Percentiles rank a stretch among this genome's conserved stretches.
phyloP scores from a whole-genome alignment of 2,888 invertebrate species.

The Ellobium chinense region DNA sequence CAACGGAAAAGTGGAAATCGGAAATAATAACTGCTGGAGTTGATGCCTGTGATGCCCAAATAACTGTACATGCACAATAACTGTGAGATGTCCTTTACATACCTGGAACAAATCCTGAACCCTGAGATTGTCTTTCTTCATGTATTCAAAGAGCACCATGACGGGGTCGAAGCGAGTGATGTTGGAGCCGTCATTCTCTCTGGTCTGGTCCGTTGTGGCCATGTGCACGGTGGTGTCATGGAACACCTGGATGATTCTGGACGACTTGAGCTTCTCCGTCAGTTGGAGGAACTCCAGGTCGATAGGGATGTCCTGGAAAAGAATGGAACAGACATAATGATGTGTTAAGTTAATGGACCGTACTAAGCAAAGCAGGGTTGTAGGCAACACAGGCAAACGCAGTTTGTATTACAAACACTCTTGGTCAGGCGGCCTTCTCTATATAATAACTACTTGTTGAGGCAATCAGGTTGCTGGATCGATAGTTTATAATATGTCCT shows the following conservation, averaged over 20 bases:
- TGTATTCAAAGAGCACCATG: constrained; percentile 71
- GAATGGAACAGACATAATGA: neutral
- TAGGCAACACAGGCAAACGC: too few species aligned
- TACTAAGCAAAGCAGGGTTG: too few species aligned
- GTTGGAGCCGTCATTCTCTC: constrained; percentile 63
- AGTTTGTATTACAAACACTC: too few species aligned
- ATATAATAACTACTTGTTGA: too few species aligned
- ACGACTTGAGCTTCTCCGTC: constrained; percentile 41
- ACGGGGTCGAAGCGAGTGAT: constrained; percentile 67
- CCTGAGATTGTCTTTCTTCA: constrained; percentile 70
- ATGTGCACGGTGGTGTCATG: constrained; percentile 55
- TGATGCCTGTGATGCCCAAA: too few species aligned
- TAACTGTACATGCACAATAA: too few species aligned
- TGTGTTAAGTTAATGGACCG: too few species aligned
- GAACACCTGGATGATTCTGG: constrained; percentile 49
- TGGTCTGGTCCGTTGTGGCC: constrained; percentile 52
- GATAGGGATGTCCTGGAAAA: constrained; percentile 57
- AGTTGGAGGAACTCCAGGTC: constrained; percentile 54
- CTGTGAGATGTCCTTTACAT: neutral
- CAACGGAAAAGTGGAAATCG: too few species aligned
- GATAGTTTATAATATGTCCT: too few species aligned
- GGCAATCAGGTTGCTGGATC: too few species aligned
- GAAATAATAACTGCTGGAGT: too few species aligned
- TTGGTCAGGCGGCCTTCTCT: too few species aligned
- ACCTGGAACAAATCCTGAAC: constrained; percentile 72